These are phyloP conservation scores for Druceiella hillmani DNA, from an alignment of 2,888 invertebrate species.

Conservation along the genomic window DNA sequence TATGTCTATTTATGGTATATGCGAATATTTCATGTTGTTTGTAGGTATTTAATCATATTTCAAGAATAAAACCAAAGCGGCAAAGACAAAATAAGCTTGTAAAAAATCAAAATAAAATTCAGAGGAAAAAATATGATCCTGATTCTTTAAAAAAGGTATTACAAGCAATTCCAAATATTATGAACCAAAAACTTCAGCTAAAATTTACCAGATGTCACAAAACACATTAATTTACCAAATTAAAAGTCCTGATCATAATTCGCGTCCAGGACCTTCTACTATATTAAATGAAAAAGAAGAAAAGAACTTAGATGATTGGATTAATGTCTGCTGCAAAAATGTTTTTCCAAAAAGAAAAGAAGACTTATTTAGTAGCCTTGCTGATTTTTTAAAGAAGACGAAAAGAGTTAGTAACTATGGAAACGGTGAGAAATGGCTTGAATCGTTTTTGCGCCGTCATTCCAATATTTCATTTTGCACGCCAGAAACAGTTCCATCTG, in stretches of 20 bases:
- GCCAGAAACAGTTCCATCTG: constrained; percentile 29
- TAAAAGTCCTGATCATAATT: constrained; percentile 9
- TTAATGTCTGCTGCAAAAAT: constrained; percentile 25
- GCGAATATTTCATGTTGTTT: too few relatives aligned
- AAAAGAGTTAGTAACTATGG: too few relatives aligned
- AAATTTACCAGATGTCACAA: constrained; percentile 14
- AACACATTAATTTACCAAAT: constrained; percentile 15
- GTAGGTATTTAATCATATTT: too few relatives aligned
- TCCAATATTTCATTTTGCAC: constrained; percentile 24
- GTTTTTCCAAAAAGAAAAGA: constrained; percentile 28
- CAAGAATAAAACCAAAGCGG: too few relatives aligned
- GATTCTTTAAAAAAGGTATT: constrained; percentile 13
- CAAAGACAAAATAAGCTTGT: too few relatives aligned
- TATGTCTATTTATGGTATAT: too few relatives aligned
- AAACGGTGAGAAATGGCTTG: constrained; percentile 28
- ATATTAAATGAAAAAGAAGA: constrained; percentile 25
- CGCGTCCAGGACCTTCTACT: constrained; percentile 16
- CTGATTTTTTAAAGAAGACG: constrained; percentile 27
- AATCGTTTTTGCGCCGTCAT: constrained; percentile 27
- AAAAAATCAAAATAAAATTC: constrained; percentile 3
- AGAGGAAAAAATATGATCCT: constrained; percentile 8
- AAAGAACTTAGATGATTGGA: constrained; percentile 27
- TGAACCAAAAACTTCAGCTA: constrained; percentile 16
- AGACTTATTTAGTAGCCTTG: constrained; percentile 25
- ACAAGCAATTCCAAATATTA: constrained; percentile 9